Conservation (phyloP, 2,113 vertebrate genomes). For the Serinus canaria region DNA sequence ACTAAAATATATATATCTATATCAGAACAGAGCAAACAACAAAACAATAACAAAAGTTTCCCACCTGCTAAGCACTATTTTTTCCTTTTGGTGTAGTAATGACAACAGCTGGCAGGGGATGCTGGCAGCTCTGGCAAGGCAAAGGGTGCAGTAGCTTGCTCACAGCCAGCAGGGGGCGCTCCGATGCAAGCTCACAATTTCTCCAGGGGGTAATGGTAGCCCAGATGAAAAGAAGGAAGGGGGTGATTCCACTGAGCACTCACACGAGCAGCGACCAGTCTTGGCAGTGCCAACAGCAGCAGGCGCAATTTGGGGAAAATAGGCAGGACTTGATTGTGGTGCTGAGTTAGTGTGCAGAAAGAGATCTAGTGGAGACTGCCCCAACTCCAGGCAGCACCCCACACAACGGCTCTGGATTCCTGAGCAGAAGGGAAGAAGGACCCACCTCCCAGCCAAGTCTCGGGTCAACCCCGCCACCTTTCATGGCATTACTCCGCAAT, state of each 20-base stretch:
- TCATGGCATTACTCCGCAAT: not conserved
- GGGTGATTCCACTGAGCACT: not conserved
- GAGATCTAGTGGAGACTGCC: not conserved
- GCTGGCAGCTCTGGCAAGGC: not conserved
- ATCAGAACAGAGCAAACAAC: not conserved
- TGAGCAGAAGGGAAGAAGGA: not conserved
- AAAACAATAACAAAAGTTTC: not conserved
- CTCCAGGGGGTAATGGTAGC: not conserved
- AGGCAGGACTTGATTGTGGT: not conserved
- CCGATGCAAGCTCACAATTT: not conserved
- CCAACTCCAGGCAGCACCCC: not conserved
- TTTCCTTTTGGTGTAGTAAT: not conserved
- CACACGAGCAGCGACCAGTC: accelerated
- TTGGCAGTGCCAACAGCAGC: not conserved
- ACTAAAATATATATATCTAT: not conserved
- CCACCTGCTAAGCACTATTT: not conserved
- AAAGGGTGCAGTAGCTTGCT: not conserved
- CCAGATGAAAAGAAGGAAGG: not conserved
- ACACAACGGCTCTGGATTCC: not conserved
- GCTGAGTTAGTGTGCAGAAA: not conserved
- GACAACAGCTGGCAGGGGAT: not conserved
- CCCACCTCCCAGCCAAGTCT: not conserved
- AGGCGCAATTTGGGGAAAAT: not conserved
- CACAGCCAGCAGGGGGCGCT: not conserved
- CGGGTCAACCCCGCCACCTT: no score